Base-by-base conservation (phyloP, 2,113 vertebrate genomes). In the Lamprologus speciosus region DNA sequence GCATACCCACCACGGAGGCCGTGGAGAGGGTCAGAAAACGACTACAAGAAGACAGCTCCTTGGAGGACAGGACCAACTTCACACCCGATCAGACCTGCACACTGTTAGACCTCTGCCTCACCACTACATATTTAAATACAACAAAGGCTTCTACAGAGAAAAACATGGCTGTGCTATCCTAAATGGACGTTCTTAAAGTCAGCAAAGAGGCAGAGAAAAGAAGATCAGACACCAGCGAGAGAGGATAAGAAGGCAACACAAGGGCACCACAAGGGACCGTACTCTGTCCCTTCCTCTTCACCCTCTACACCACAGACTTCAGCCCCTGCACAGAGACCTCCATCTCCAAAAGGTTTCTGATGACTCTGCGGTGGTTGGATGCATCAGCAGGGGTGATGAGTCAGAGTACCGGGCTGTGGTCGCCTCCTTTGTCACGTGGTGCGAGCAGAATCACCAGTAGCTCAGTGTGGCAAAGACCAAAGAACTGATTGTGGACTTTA, bases 101-200 rank as follows among this genome's bases (percentile, higher is more conserved):
- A 37, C 37, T 12, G 11, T 40, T 12, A 40, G 37, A 40, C 5
- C 11, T 40, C 37, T 37, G 10, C 37, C 10, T 40, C 2, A 40
- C 37, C 37, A 5, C 9, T 0, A 40, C 37, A 40, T 40, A 40
- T 0, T 40, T 12, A 40, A 40, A 40, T 40, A 40, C 37, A 40
- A 40, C 5, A 2, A 40, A 1, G 1, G 37, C 0, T 40, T 2
- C 0, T 40, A 40, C 10, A 40, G 37, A 40, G 5, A 40, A 40
- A 40, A 40, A 40, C 37, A 12, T 40, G 37, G 11, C 37, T 12
- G 37, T 5, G 37, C 33, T 4, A 35, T 35, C 33, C 33, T 8
- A 8, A 35, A 35, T 35, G 33, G 8, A 1, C 8, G 3, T 35
- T 9, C 1, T 9, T 35, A 35, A 35, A 35, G 35, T 35, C 35